A percentile compares a stretch with the other conserved stretches of the same genome.
These are phyloP conservation scores for Cenopis cana DNA, from an alignment of 2,888 invertebrate species.

Conservation along the genomic window DNA sequence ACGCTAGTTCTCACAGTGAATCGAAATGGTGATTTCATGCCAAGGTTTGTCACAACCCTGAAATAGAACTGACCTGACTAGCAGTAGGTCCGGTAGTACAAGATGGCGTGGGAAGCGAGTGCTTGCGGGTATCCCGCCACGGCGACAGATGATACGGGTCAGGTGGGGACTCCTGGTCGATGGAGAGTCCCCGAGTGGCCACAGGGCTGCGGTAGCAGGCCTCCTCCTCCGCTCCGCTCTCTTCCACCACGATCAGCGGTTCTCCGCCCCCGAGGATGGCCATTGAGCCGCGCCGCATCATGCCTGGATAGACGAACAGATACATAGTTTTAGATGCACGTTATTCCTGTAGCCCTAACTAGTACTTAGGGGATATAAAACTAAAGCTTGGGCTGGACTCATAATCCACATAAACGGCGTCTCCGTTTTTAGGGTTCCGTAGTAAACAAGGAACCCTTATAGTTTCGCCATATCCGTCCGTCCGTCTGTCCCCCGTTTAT, in stretches of 20 bases:
- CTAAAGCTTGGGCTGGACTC: no score
- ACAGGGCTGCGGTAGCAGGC: slow-evolving; percentile 82
- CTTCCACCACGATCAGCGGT: slow-evolving; percentile 93
- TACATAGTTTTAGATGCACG: no score
- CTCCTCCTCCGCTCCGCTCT: slow-evolving; percentile 88
- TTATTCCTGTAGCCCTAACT: no score
- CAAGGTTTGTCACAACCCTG: neutral
- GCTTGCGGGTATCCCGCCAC: slow-evolving; percentile 92
- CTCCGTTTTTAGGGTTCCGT: no score
- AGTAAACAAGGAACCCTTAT: no score
- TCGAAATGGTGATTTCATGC: neutral
- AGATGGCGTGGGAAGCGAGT: slow-evolving; percentile 93
- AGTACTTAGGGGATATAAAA: no score
- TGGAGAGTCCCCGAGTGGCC: slow-evolving; percentile 86
- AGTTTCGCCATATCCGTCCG: no score
- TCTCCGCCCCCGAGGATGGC: slow-evolving; percentile 87
- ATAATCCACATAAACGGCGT: no score
- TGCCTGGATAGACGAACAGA: slow-evolving; percentile 60
- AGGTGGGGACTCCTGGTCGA: slow-evolving; percentile 91
- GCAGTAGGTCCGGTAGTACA: slow-evolving; percentile 94
- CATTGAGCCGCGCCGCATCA: slow-evolving; percentile 89
- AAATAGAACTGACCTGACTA: slow-evolving; percentile 88
- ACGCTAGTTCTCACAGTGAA: no score
- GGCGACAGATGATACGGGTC: slow-evolving; percentile 94
- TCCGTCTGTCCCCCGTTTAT: no score